A percentile compares a stretch with the other conserved stretches of the same genome.
phyloP scores from a whole-genome alignment of 2,113 vertebrate species.

The Chaetops frenatus region DNA sequence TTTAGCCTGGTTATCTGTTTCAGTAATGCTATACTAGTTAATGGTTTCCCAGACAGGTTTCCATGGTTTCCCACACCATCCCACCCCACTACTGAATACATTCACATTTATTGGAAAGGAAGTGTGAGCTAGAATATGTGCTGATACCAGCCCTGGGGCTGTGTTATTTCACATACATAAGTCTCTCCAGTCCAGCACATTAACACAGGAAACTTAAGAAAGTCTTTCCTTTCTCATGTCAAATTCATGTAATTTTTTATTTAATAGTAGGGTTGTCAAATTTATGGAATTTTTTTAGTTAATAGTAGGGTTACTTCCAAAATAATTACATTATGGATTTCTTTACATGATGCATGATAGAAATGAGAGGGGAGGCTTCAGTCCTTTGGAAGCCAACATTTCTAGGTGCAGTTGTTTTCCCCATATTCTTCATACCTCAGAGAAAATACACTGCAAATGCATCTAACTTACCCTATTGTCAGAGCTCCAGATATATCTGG shows the following conservation, averaged over 20 bases:
- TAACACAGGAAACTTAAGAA: slow-evolving; percentile 63
- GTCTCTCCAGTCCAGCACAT: slow-evolving; percentile 27
- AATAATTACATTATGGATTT: slow-evolving; percentile 6
- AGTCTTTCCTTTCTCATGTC: neutral
- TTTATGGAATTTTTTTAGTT: neutral
- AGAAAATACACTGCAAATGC: neutral
- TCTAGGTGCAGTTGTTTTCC: neutral
- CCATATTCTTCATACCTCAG: neutral
- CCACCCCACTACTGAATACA: slow-evolving; percentile 25
- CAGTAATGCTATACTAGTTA: slow-evolving; percentile 33
- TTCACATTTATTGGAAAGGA: slow-evolving; percentile 56
- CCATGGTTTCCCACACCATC: slow-evolving; percentile 12
- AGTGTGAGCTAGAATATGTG: slow-evolving; percentile 64
- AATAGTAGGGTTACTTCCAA: neutral
- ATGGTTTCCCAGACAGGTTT: slow-evolving; percentile 56
- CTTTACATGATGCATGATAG: neutral
- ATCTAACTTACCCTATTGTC: neutral
- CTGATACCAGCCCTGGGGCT: slow-evolving; percentile 52
- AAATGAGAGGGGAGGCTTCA: neutral
- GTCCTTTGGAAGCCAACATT: neutral
- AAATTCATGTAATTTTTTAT: neutral
- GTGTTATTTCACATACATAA: slow-evolving; percentile 55
- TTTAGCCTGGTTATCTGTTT: neutral
- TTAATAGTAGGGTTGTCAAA: slow-evolving; percentile 5
- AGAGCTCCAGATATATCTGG: neutral